Evolutionary conservation across 2,113 vertebrate species (phyloP).

Genomic region (Enhydra lutris): DNA sequence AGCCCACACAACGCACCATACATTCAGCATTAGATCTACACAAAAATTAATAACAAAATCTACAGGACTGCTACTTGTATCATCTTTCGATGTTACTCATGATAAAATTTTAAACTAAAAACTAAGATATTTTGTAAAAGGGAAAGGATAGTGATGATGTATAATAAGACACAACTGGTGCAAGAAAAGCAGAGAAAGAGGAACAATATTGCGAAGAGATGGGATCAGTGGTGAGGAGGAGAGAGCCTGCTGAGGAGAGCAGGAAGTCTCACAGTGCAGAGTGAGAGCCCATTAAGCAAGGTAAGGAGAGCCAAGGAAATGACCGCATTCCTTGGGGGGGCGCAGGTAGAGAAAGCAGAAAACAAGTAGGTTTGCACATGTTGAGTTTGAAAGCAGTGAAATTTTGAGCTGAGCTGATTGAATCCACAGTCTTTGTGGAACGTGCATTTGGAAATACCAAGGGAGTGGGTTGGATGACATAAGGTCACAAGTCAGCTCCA

Average conservation of each 20-base stretch:
- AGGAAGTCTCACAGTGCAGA: background rate
- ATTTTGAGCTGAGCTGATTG: background rate
- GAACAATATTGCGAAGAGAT: rapidly evolving
- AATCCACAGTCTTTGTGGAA: background rate
- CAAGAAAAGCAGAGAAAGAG: background rate
- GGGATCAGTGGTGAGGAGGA: rapidly evolving
- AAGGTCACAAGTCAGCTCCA: background rate
- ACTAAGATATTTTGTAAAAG: background rate
- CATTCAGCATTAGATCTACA: background rate
- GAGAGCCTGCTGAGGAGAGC: rapidly evolving
- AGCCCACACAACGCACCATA: too few relatives aligned
- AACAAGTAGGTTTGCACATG: background rate
- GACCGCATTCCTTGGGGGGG: background rate
- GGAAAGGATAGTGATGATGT: background rate
- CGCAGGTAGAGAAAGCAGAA: background rate
- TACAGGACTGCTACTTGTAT: background rate
- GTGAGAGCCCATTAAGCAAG: background rate
- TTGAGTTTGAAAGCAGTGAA: background rate
- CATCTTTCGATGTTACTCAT: background rate
- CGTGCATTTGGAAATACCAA: background rate
- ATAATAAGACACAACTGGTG: background rate
- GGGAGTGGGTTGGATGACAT: too few relatives aligned
- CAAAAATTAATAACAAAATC: background rate
- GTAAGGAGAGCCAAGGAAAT: background rate
- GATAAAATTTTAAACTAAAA: background rate